phyloP scores from a whole-genome alignment of 2,888 invertebrate species.

The Torymus aiolomorphi region DNA sequence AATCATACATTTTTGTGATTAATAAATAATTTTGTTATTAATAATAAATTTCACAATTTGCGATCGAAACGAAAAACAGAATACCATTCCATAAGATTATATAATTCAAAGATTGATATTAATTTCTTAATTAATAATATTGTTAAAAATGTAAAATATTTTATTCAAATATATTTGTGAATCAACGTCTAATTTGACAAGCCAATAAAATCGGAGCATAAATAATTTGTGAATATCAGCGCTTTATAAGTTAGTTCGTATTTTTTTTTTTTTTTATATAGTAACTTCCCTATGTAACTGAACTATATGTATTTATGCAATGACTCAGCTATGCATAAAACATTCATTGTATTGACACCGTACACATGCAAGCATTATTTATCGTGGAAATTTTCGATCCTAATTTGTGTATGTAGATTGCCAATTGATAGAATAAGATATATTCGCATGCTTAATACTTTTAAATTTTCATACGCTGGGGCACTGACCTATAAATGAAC shows the following conservation, averaged over 20 bases:
- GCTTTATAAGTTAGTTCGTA: too few relatives aligned
- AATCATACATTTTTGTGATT: too few relatives aligned
- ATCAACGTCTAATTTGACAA: too few relatives aligned
- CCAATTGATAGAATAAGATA: slow-evolving; percentile 11
- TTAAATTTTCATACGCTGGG: slow-evolving; percentile 1
- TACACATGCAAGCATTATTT: background rate
- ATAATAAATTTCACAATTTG: background rate
- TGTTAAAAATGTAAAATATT: background rate
- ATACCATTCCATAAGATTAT: too few relatives aligned
- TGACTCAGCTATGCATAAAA: slow-evolving; percentile 29
- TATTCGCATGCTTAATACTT: background rate
- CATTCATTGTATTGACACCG: slow-evolving; percentile 1
- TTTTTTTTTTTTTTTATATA: too few relatives aligned
- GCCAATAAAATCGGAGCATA: too few relatives aligned
- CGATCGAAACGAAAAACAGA: background rate
- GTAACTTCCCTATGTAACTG: too few relatives aligned
- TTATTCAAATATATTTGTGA: background rate
- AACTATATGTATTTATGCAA: slow-evolving; percentile 1
- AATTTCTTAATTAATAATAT: background rate
- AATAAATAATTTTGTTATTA: too few relatives aligned
- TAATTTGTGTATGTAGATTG: slow-evolving; percentile 12
- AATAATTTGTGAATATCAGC: too few relatives aligned
- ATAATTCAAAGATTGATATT: too few relatives aligned
- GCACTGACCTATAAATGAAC: slow-evolving; percentile 14
- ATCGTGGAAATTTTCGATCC: slow-evolving; percentile 21